Evolutionary conservation across 2,797 vertebrate genomes (phyloP).

Genomic region (Spinus olivaceus): DNA sequence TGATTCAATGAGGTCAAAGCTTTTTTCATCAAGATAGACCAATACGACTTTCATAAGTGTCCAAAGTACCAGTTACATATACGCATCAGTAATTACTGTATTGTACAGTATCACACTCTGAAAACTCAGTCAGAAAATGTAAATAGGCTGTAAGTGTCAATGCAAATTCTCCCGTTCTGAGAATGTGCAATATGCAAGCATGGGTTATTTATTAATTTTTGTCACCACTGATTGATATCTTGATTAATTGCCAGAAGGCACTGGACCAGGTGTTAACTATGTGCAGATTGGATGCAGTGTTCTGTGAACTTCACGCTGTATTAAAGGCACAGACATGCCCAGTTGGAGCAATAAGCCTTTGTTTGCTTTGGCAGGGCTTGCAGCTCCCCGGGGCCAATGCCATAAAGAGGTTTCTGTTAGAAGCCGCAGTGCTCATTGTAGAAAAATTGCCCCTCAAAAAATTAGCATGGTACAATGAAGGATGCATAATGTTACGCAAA

Average conservation of each 20-base stretch:
- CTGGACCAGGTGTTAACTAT: conserved; percentile 81
- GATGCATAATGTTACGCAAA: conserved; percentile 87
- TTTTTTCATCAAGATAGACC: not conserved
- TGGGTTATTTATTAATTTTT: conserved; percentile 70
- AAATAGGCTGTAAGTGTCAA: conserved; percentile 64
- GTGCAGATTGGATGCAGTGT: conserved; percentile 79
- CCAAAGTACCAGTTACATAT: conserved; percentile 26
- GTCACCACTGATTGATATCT: conserved; percentile 81
- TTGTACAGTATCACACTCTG: conserved; percentile 8
- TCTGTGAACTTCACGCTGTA: conserved; percentile 81
- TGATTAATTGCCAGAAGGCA: conserved; percentile 78
- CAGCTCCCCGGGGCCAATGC: conserved; percentile 87
- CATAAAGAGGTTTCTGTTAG: conserved; percentile 97
- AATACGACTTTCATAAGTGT: not conserved
- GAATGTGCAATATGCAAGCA: conserved; percentile 63
- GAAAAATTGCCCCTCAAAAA: conserved; percentile 91
- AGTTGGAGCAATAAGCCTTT: conserved; percentile 86
- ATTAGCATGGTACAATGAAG: conserved; percentile 92
- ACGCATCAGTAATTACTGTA: conserved; percentile 1
- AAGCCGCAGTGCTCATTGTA: conserved; percentile 91
- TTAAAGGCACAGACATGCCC: conserved; percentile 85
- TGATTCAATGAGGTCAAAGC: not conserved
- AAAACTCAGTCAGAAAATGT: conserved; percentile 52
- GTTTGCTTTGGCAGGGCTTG: conserved; percentile 93
- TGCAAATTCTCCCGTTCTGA: conserved; percentile 61